Percentiles rank a stretch among this genome's conserved stretches.
Evolutionary conservation across 2,113 vertebrate species (phyloP).

Genomic region (Rhinichthys klamathensis): DNA sequence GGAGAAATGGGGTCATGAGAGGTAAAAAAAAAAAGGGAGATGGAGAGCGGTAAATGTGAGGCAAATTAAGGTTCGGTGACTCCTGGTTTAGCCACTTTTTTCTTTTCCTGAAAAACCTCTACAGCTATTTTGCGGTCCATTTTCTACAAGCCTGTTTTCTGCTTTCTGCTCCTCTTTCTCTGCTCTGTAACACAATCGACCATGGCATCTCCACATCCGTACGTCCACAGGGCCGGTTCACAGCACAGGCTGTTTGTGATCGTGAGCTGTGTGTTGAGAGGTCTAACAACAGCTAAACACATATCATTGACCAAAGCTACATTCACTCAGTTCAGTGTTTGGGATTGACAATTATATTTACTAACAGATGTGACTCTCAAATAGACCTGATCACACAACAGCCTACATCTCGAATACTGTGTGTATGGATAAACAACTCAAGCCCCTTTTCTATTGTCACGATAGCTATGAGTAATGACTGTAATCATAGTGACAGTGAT

Average conservation of each 20-base stretch:
- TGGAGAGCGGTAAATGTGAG: neutral
- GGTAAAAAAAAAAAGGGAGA: neutral
- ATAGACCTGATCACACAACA: neutral
- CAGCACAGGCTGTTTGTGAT: neutral
- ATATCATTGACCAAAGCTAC: neutral
- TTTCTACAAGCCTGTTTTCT: neutral
- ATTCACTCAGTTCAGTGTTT: neutral
- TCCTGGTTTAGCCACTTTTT: neutral
- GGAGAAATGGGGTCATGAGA: slow-evolving; percentile 10
- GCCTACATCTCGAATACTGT: neutral
- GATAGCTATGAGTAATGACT: neutral
- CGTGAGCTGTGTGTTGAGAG: neutral
- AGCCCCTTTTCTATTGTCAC: neutral
- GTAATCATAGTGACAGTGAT: neutral
- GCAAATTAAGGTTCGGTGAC: neutral
- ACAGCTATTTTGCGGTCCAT: neutral
- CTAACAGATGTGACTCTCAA: neutral
- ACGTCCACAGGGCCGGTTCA: neutral
- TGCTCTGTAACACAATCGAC: neutral
- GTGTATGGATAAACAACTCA: neutral
- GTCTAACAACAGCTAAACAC: neutral
- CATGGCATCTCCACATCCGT: neutral
- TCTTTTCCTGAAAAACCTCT: neutral
- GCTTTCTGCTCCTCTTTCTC: neutral
- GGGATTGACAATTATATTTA: neutral